Conservation (phyloP, 2,113 vertebrate species). For the Cricetomys ansorgei region DNA sequence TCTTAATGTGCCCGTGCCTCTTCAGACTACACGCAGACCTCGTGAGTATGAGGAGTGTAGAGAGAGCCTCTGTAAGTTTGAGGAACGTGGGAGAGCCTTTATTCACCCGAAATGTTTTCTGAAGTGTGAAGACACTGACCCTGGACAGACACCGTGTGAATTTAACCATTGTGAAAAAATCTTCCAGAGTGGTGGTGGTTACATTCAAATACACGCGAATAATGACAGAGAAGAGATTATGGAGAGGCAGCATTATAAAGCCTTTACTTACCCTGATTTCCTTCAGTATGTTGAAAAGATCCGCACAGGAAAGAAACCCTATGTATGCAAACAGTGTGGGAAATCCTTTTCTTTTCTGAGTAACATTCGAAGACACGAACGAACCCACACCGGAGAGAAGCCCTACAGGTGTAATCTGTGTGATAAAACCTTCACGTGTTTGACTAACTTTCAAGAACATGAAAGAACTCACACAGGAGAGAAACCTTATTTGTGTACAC, state of each 20-base stretch:
- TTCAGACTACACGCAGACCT: background rate
- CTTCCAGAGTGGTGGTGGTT: background rate
- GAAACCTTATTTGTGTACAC: conserved; percentile 24
- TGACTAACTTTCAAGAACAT: background rate
- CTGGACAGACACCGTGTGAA: background rate
- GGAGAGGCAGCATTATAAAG: background rate
- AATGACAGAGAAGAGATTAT: background rate
- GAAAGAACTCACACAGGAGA: conserved; percentile 23
- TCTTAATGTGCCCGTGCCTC: background rate
- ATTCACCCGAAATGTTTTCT: background rate
- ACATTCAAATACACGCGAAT: background rate
- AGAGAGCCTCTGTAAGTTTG: background rate
- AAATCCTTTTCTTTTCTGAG: conserved; percentile 12
- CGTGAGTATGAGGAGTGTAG: background rate
- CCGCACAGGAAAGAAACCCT: background rate
- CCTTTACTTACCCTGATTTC: background rate
- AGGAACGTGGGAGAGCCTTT: background rate
- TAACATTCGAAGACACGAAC: background rate
- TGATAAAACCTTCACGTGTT: background rate
- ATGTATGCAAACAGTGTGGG: background rate
- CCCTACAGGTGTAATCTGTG: background rate
- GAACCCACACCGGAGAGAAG: conserved; percentile 3
- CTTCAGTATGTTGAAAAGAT: conserved; percentile 21
- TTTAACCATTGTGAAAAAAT: background rate
- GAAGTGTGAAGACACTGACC: background rate